Conservation (phyloP, 2,888 invertebrate species). For the Argyresthia goedartella region DNA sequence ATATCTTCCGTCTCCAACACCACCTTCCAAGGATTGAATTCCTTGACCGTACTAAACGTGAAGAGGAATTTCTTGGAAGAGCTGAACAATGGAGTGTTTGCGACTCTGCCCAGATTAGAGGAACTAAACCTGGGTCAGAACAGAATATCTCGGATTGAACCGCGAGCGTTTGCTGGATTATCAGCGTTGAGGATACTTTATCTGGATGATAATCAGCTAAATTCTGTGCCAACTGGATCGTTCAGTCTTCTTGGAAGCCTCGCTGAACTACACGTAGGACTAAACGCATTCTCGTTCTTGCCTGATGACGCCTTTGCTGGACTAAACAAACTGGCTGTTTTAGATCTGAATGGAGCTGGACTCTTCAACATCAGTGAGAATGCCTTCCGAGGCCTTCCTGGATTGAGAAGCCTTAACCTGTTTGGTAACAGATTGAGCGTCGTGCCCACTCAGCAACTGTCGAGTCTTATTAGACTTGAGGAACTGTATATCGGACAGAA, state of each 20-base stretch:
- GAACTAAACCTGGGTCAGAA: slow-evolving; percentile 90
- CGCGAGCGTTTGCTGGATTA: slow-evolving; percentile 81
- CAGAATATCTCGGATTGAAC: slow-evolving; percentile 84
- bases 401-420: slow-evolving; percentile 81
- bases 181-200: slow-evolving; percentile 83
- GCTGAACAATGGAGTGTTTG: slow-evolving; percentile 80
- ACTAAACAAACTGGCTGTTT: slow-evolving; percentile 78
- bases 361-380: slow-evolving; percentile 82
- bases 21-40: slow-evolving; percentile 84
- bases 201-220: slow-evolving; percentile 87
- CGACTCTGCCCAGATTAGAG: slow-evolving; percentile 80
- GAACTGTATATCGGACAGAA: slow-evolving; percentile 88
- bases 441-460: slow-evolving; percentile 82
- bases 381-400: slow-evolving; percentile 81
- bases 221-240: slow-evolving; percentile 80
- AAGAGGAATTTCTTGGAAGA: slow-evolving; percentile 87
- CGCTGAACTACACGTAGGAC: slow-evolving; percentile 87
- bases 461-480: slow-evolving; percentile 79
- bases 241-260: slow-evolving; percentile 81
- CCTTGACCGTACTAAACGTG: slow-evolving; percentile 84
- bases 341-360: slow-evolving; percentile 86
- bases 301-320: slow-evolving; percentile 85
- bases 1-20: slow-evolving; percentile 83
- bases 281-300: slow-evolving; percentile 83
- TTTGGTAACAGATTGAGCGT: slow-evolving; percentile 82